A percentile compares a stretch with the other conserved stretches of the same genome.
Conservation (phyloP, 2,888 invertebrate genomes). For the Pomacea canaliculata region DNA sequence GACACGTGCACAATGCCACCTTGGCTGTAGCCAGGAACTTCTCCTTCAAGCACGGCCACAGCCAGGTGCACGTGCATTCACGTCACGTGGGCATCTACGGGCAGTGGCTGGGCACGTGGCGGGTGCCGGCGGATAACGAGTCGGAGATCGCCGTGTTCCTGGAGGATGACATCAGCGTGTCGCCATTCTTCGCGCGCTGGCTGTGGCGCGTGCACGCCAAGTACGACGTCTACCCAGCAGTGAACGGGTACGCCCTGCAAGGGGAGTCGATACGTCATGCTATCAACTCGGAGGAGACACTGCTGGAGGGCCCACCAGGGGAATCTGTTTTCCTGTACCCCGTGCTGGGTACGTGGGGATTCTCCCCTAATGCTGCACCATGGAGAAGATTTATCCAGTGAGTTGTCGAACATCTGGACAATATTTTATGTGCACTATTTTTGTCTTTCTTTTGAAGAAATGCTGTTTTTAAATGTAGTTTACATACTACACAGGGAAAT, state of each 20-base stretch:
- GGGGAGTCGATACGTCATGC: constrained; percentile 45
- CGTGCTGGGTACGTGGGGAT: constrained; percentile 56
- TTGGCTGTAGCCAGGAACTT: constrained; percentile 31
- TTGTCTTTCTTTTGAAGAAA: no score
- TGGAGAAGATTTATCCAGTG: constrained; percentile 11
- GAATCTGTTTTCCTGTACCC: constrained; percentile 46
- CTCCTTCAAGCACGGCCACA: constrained; percentile 36
- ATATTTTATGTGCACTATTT: no score
- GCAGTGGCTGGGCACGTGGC: constrained; percentile 55
- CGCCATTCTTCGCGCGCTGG: constrained; percentile 53
- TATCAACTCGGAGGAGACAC: constrained; percentile 19
- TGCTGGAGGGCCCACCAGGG: constrained; percentile 35
- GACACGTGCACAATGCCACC: constrained; percentile 29
- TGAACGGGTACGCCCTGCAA: constrained; percentile 51
- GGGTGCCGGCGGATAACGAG: constrained; percentile 34
- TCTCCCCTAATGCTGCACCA: constrained; percentile 38
- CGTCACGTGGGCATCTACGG: constrained; percentile 43
- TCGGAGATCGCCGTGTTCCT: constrained; percentile 56
- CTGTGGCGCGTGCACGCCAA: constrained; percentile 49
- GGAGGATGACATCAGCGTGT: constrained; percentile 59
- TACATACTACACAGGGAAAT: no score
- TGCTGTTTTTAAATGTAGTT: no score
- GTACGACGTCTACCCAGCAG: constrained; percentile 39
- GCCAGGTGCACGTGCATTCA: constrained; percentile 36
- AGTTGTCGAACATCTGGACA: neutral